Conservation (phyloP, 2,888 invertebrate species). For the Andrena bicolor region DNA sequence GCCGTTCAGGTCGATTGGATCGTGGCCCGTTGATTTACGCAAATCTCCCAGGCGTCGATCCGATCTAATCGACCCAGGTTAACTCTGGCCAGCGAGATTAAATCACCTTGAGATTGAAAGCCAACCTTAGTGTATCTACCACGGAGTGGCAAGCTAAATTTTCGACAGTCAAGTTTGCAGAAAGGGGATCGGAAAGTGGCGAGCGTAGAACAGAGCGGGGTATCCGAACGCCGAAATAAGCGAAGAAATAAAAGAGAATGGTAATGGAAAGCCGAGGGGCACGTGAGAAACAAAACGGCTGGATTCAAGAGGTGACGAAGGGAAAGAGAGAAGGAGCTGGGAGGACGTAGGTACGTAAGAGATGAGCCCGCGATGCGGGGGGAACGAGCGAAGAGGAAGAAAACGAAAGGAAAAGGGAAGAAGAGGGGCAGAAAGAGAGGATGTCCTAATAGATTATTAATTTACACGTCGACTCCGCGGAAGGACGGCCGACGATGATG, state of each 20-base stretch:
- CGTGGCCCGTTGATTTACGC: slow-evolving; percentile 38
- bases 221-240: neutral
- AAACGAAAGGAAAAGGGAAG: slow-evolving; percentile 1
- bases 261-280: slow-evolving; percentile 29
- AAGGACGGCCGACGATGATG: slow-evolving; percentile 68
- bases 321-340: neutral
- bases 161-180: slow-evolving; percentile 23
- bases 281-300: slow-evolving; percentile 24
- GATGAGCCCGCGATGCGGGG: slow-evolving; percentile 24
- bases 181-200: neutral
- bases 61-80: slow-evolving; percentile 36
- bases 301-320: slow-evolving; percentile 1
- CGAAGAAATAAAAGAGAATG: neutral
- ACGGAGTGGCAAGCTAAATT: neutral
- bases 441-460: slow-evolving; percentile 82
- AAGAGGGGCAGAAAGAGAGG: slow-evolving; percentile 48
- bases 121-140: neutral
- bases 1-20: slow-evolving; percentile 27
- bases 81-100: slow-evolving; percentile 23
- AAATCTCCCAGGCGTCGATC: slow-evolving; percentile 35
- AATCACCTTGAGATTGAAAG: slow-evolving; percentile 23
- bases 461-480: slow-evolving; percentile 78
- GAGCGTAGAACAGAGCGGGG: neutral
- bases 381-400: slow-evolving; percentile 13
- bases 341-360: neutral